Evolutionary conservation across 2,797 vertebrate species (phyloP), one percentile per base, ranked within the genome.

Genomic region (Rhinichthys osculus): DNA sequence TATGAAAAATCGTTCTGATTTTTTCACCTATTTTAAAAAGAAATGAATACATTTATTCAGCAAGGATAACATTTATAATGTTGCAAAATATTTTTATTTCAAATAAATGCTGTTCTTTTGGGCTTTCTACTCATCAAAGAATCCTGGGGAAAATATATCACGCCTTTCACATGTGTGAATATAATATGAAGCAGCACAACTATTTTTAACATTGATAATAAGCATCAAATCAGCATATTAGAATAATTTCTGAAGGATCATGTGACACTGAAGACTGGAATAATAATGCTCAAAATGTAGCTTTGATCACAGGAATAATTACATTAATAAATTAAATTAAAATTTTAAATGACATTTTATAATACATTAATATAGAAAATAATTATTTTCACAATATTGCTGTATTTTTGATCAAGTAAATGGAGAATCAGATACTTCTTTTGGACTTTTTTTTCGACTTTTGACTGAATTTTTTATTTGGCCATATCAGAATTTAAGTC

Each of bases 1-100:
- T 95, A 83, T 92, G 94, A 92, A 57, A 59, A 42, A 10, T 14
- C 10, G 3, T 19, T 42, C 16, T 73, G 38, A 64, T 57, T 78
- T 54, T 52, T 38, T 38, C 38, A 38, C 17, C 21, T 23, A 33
- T 44, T 17, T 54, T 52, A 10, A 59, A 14, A 16, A 66, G 4
- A 33, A 16, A 30, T 66, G 7, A 66, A 66, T 64, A 3, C 5
- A n/a, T 64, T 64, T 19, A 8, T 67, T 67, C 30, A 35, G 30
- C 30, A 27, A 62, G n/a, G 11, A 27, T 64, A 14, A 64, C 27
- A 64, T 64, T 14, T 30, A 30, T 30, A 17, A 17, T 47, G 6
- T 30, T 73, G 0, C 16, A 50, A 47, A 72, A 2, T 0, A 54
- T 14, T 35, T 64, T 6, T 3, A 5, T 76, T 35, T 52, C 27